These are phyloP conservation scores for Esox niger DNA, from an alignment of 2,113 vertebrate genomes.

Conservation along the genomic window DNA sequence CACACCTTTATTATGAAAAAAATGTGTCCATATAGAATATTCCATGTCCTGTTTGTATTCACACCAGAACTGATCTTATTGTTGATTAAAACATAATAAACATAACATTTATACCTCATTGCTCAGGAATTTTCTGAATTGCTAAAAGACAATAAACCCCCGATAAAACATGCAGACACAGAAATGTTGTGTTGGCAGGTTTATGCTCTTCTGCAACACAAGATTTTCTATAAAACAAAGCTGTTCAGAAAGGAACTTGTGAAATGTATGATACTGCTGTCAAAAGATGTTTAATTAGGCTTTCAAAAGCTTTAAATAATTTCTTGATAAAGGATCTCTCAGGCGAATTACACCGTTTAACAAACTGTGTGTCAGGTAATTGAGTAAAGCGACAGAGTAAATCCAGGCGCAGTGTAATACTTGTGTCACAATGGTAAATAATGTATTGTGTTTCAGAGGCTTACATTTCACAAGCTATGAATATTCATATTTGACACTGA, in stretches of 20 bases:
- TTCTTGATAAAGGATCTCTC: conserved; percentile 47
- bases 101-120: no score
- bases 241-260: no score
- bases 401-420: conserved; percentile 34
- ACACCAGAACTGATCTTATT: not conserved
- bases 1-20: conserved; percentile 11
- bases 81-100: not conserved
- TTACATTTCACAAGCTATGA: conserved; percentile 44
- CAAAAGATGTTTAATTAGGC: conserved; percentile 68
- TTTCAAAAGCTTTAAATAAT: conserved; percentile 24
- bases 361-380: conserved; percentile 67
- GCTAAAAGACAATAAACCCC: no score
- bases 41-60: conserved; percentile 19
- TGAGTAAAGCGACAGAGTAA: conserved; percentile 42
- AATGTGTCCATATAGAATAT: conserved; percentile 36
- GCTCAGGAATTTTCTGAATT: no score
- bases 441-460: conserved; percentile 52
- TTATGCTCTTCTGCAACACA: no score
- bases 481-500: conserved; percentile 61
- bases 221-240: no score
- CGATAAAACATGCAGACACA: no score
- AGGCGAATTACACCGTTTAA: conserved; percentile 64
- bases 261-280: conserved; percentile 54
- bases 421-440: conserved; percentile 62
- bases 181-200: no score